These are phyloP conservation scores for Forbesichthys agassizii DNA, from an alignment of 2,113 vertebrate genomes.

Conservation along the genomic window DNA sequence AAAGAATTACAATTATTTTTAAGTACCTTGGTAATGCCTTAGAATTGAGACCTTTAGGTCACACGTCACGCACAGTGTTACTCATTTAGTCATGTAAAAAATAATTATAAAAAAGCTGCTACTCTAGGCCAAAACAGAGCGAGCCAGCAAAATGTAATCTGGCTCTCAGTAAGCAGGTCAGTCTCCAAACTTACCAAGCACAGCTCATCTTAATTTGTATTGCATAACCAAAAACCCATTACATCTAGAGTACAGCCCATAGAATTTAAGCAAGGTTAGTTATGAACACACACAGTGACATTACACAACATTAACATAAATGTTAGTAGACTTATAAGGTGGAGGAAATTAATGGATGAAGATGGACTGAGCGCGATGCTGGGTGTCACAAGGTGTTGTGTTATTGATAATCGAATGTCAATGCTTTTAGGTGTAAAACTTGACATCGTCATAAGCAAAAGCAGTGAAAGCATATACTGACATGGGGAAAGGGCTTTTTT, in stretches of 20 bases:
- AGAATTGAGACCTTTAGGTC: too few species aligned
- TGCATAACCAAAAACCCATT: not conserved
- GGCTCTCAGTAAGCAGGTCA: too few species aligned
- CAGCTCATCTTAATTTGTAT: not conserved
- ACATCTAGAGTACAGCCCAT: not conserved
- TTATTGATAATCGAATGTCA: not conserved
- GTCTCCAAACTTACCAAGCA: too few species aligned
- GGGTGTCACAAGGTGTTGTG: not conserved
- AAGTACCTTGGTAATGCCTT: not conserved
- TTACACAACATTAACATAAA: not conserved
- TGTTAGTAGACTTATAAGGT: constrained; percentile 20
- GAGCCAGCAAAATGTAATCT: too few species aligned
- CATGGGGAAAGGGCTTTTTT: too few species aligned
- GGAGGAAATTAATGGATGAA: not conserved
- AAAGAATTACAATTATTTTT: not conserved
- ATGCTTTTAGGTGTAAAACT: too few species aligned
- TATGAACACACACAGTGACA: not conserved
- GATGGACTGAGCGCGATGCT: not conserved
- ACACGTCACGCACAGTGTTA: too few species aligned
- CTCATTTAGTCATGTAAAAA: too few species aligned
- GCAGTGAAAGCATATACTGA: too few species aligned
- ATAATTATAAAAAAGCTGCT: too few species aligned
- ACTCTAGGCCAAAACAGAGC: too few species aligned
- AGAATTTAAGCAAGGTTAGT: not conserved
- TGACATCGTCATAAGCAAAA: too few species aligned